These are phyloP conservation scores for Mythimna impura DNA, from an alignment of 2,888 invertebrate species.

Conservation along the genomic window DNA sequence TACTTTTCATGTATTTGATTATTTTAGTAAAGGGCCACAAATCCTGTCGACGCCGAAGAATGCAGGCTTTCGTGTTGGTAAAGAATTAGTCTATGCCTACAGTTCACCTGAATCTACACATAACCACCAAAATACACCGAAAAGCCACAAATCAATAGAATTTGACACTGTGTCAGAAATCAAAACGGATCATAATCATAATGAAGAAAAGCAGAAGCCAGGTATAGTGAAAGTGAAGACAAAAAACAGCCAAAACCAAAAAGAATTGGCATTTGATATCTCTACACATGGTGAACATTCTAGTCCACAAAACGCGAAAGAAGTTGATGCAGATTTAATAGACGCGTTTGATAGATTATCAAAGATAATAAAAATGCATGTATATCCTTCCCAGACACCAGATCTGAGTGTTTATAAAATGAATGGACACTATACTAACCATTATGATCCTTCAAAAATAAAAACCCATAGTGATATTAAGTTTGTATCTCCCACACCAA, in stretches of 20 bases:
- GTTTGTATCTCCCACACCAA: slow-evolving; percentile 1
- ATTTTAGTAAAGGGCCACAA: slow-evolving; percentile 86
- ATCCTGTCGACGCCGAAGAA: slow-evolving; percentile 78
- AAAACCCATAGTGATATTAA: slow-evolving; percentile 4
- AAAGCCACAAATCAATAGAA: slow-evolving; percentile 46
- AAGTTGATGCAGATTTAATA: slow-evolving; percentile 62
- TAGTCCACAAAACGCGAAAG: slow-evolving; percentile 14
- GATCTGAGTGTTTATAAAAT: slow-evolving; percentile 66
- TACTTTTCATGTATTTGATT: slow-evolving; percentile 82
- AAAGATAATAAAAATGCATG: slow-evolving; percentile 73
- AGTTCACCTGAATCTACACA: slow-evolving; percentile 53
- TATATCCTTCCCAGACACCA: slow-evolving; percentile 73
- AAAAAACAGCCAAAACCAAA: slow-evolving; percentile 2
- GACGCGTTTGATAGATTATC: slow-evolving; percentile 73
- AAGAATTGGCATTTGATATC: slow-evolving; percentile 4
- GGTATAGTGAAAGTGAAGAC: slow-evolving; percentile 16
- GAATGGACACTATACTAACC: slow-evolving; percentile 21
- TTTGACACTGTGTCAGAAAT: slow-evolving; percentile 22
- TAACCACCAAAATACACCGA: slow-evolving; percentile 30
- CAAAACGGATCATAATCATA: slow-evolving; percentile 22
- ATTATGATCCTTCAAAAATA: slow-evolving; percentile 5
- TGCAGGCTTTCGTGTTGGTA: slow-evolving; percentile 76
- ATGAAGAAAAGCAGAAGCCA: slow-evolving; percentile 4
- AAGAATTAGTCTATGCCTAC: slow-evolving; percentile 73
- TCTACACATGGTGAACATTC: slow-evolving; percentile 23